These are phyloP conservation scores for Seira sanloemensis DNA, from an alignment of 2,888 invertebrate species.

Conservation along the genomic window DNA sequence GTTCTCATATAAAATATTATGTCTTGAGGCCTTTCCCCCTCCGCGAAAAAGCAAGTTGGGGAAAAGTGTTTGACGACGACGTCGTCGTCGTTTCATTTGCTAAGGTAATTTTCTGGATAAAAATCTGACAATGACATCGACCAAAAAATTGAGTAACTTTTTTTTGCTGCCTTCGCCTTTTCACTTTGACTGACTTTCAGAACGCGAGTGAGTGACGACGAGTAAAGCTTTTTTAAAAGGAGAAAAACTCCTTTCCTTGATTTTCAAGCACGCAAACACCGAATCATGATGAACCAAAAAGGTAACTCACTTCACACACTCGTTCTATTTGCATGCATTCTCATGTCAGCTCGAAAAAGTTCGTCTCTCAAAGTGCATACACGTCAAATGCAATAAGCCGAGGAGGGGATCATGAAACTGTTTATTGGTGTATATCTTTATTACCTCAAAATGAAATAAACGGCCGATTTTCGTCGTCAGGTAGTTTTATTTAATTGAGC, in stretches of 20 bases:
- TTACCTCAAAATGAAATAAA: background rate
- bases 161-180: background rate
- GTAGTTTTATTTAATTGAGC: slow-evolving; percentile 9
- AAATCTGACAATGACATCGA: slow-evolving; percentile 33
- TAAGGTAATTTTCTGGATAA: slow-evolving; percentile 14
- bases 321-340: slow-evolving; percentile 6
- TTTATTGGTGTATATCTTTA: slow-evolving; percentile 7
- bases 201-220: background rate
- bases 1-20: background rate
- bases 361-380: background rate
- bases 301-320: background rate
- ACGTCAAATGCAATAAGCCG: slow-evolving; percentile 17
- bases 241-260: background rate
- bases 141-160: slow-evolving; percentile 5
- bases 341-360: background rate
- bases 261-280: slow-evolving; percentile 31
- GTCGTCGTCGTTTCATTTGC: background rate
- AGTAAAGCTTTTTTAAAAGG: background rate
- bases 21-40: background rate
- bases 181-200: background rate
- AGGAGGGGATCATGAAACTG: too few species aligned
- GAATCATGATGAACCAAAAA: slow-evolving; percentile 33
- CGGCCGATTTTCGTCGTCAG: background rate
- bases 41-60: background rate
- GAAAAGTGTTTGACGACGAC: background rate